These are phyloP conservation scores for Coracias cyanogaster DNA, from an alignment of 2,797 vertebrate species.

Conservation along the genomic window DNA sequence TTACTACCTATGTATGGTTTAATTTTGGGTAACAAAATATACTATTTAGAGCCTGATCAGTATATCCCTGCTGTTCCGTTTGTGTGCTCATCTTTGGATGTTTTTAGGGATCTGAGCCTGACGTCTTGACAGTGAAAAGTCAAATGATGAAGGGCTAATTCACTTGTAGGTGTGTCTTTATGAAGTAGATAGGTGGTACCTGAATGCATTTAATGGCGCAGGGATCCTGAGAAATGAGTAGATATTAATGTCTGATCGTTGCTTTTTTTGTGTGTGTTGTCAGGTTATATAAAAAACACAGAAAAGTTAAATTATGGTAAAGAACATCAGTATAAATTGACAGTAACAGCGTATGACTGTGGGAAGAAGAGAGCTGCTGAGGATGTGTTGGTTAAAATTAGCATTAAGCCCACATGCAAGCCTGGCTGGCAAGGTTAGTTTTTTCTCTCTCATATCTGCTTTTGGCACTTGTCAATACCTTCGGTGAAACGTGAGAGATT, in stretches of 20 bases:
- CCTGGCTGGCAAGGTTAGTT: constrained; percentile 95
- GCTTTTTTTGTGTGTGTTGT: background rate
- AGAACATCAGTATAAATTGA: constrained; percentile 94
- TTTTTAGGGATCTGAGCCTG: background rate
- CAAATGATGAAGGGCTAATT: background rate
- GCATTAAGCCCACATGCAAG: constrained; percentile 93
- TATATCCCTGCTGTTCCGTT: background rate
- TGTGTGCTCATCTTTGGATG: background rate
- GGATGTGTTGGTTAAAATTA: constrained; percentile 96
- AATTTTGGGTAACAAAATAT: background rate
- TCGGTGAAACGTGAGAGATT: background rate
- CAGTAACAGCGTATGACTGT: constrained; percentile 95
- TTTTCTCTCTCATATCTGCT: background rate
- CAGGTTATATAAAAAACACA: constrained; percentile 96
- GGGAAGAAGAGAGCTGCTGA: constrained; percentile 95
- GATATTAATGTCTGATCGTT: background rate
- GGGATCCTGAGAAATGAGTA: background rate
- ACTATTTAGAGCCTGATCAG: background rate
- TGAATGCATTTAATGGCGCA: background rate
- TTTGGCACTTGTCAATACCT: background rate
- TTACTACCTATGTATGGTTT: background rate
- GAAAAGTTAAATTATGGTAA: constrained; percentile 94
- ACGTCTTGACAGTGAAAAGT: background rate
- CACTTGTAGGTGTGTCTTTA: background rate
- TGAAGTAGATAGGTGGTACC: background rate